Conservation (phyloP, 1,140 invertebrate species). For the Chironomus striatipennis region DNA sequence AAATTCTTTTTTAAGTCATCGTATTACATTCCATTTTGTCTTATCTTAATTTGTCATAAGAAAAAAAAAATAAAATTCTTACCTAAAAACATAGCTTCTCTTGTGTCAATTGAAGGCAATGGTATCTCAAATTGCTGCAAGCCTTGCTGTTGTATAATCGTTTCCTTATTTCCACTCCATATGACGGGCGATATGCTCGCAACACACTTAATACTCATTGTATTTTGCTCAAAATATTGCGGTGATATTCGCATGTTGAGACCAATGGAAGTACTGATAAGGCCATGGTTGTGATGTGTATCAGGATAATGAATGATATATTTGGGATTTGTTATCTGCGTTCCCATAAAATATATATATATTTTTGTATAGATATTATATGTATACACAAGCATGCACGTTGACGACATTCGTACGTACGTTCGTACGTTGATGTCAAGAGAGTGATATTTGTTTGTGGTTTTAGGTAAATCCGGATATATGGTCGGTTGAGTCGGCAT, state of each 20-base stretch:
- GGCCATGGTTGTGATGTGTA: conserved; percentile 45
- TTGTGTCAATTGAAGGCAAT: conserved; percentile 46
- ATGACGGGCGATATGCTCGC: conserved; percentile 49
- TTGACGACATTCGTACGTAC: background rate
- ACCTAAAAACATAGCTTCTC: conserved; percentile 51
- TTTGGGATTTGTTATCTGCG: conserved; percentile 27
- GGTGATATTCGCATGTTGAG: conserved; percentile 43
- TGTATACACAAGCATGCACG: background rate
- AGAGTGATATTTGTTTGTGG: conserved; percentile 7
- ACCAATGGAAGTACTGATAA: conserved; percentile 46
- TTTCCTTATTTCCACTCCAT: conserved; percentile 47
- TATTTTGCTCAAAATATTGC: conserved; percentile 45
- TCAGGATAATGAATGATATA: conserved; percentile 44
- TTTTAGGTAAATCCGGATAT: background rate
- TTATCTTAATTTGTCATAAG: background rate
- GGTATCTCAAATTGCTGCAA: conserved; percentile 1
- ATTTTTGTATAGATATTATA: background rate
- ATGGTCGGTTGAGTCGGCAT: too few species aligned
- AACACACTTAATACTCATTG: conserved; percentile 50
- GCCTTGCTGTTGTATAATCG: conserved; percentile 42
- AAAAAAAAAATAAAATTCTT: conserved; percentile 31
- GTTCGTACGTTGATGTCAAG: background rate
- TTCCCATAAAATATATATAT: background rate
- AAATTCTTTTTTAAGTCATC: too few species aligned
- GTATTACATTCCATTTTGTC: background rate